Base-by-base conservation (phyloP, 2,797 vertebrate genomes). In the Neosilurus hyrtlii region DNA sequence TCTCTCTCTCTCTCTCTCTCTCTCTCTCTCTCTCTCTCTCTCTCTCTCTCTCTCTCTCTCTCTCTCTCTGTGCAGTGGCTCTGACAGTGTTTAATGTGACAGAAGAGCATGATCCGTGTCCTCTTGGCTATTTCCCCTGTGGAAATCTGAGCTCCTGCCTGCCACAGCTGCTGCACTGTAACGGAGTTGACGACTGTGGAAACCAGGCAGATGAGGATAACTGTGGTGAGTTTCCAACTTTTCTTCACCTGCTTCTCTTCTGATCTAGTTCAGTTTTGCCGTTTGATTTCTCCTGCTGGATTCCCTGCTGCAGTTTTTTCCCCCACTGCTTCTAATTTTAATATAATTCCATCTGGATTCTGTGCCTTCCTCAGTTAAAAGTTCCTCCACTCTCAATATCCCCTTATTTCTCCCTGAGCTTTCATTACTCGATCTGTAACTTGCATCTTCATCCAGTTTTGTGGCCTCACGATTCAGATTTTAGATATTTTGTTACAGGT, bases 101-200 rank as follows among this genome's bases (percentile, higher is more conserved):
- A 0, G 90, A 93, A 82, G 93, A 94, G 84, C 93, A 89, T 83
- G 72, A 77, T 1, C 83, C 80, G 0, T 99, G 98, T 26, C 94
- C 96, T 3, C 94, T 99, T 12, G 97, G 98, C 86, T 96, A 95
- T 88, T 99, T 99, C 86, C 96, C 98, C 0, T 99, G 98, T 83
- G 98, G 97, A 26, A 98, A 98, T 84, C 88, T 95, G 87, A 96
- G 92, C 0, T 90, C 93, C 85, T 99, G 98, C 83, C 94, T 99
- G 82, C 97, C 97, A 6, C 98, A 99, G 84, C 90, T 94, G 2
- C 94, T 99, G 74, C 98, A 99, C 86, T 99, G 98, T 82, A 98
- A 99, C 0, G 96, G 97, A 1, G 94, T 96, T 63, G 95, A 98
- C 20, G 96, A 99, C 93, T 99, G 98, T 9, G 96, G 95, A 20